Percentiles rank a stretch among this genome's conserved stretches.
These are phyloP conservation scores for Papilio polytes DNA, from an alignment of 1,140 invertebrate species.

Conservation along the genomic window DNA sequence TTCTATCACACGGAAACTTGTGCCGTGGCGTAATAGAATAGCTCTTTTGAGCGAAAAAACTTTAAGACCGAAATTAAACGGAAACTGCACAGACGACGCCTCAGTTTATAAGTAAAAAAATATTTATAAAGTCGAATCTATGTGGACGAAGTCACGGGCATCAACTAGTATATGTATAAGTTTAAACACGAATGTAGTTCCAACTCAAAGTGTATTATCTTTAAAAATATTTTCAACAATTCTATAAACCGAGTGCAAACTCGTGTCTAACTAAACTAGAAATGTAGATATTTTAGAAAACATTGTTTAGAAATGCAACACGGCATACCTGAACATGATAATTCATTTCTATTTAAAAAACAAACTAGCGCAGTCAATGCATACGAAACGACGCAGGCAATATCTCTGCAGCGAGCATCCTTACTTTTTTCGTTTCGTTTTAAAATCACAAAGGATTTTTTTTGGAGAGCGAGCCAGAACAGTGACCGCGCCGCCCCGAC, in stretches of 20 bases:
- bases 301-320: neutral
- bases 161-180: no score
- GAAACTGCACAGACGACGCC: neutral
- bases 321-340: slow-evolving; percentile 12
- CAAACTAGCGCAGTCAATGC: slow-evolving; percentile 1
- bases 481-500: slow-evolving; percentile 18
- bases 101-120: neutral
- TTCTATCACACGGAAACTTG: neutral
- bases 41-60: neutral
- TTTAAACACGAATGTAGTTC: neutral
- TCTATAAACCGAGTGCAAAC: no score
- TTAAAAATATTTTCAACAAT: neutral
- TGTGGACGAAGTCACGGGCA: neutral
- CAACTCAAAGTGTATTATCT: neutral
- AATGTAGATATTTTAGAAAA: neutral
- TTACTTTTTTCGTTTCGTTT: slow-evolving; percentile 2
- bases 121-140: neutral
- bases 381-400: neutral
- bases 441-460: slow-evolving; percentile 2
- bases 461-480: slow-evolving; percentile 9
- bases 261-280: neutral
- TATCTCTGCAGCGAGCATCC: slow-evolving; percentile 3
- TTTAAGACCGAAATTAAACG: neutral
- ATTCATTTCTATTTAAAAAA: slow-evolving; percentile 4
- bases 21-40: neutral